phyloP scores from a whole-genome alignment of 64 coral and sea anemone species.

The Anthopleura sola region DNA sequence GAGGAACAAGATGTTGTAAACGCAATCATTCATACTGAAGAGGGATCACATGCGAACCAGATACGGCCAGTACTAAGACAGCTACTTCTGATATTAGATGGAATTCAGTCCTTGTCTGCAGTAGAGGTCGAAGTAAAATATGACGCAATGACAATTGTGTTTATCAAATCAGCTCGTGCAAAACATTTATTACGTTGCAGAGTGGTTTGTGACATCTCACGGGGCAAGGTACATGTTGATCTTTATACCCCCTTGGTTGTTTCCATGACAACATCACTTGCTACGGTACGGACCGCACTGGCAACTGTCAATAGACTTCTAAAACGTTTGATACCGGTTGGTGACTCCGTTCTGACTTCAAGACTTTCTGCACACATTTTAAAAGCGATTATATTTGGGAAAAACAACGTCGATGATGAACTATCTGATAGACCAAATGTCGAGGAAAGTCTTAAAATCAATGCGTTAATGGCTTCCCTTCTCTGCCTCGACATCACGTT shows the following conservation, averaged over 20 bases:
- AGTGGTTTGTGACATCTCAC: neutral
- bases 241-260: conserved; percentile 3
- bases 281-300: neutral
- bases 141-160: neutral
- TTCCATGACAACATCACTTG: neutral
- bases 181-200: conserved; percentile 15
- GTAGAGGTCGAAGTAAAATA: neutral
- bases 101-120: neutral
- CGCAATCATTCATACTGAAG: no score
- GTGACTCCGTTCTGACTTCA: neutral
- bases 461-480: neutral
- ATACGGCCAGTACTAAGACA: neutral
- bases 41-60: neutral
- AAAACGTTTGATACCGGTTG: neutral
- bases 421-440: neutral
- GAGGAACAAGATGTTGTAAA: neutral
- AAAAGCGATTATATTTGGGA: neutral
- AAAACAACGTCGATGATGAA: neutral
- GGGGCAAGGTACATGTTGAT: conserved; percentile 22
- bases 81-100: neutral
- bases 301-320: neutral
- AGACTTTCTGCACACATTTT: neutral
- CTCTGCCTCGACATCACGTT: neutral
- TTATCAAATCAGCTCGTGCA: neutral
- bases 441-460: neutral